Base-by-base conservation (phyloP, 2,888 invertebrate species). In the Carcina quercana region DNA sequence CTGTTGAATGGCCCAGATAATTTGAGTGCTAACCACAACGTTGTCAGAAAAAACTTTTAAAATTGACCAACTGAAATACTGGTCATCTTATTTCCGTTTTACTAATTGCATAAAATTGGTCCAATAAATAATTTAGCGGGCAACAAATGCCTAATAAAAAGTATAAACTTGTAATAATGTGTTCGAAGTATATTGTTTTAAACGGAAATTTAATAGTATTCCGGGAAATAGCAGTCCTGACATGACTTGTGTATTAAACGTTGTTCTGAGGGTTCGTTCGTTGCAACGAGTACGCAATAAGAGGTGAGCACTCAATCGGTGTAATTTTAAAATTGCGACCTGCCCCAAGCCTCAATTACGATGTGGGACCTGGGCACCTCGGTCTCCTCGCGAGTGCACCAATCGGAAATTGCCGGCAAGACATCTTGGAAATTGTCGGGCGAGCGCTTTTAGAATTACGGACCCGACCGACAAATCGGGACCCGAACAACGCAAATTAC, bases 321-420 rank as follows among this genome's bases (percentile, higher is more conserved):
- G 72, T 70, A 74, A 79, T 80, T 76, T 79, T 63, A 65, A 78
- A 79, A 80, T 76, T 72, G 70, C 70, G 65, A 71, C 61, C 63
- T 70, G 74, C 74, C 71, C 53, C 60, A 71, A 72, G 71, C 67
- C 55, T 68, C 71, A 71, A 75, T 76, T 75, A 75, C 63, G 46
- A 53, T 47, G 64, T 47, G 64, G 52, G 54, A 56, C 56, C 46
- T 44, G 59, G 42, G 63, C 63, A 67, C 61, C 56, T 62, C 54
- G 49, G 51, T 50, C n/a, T n/a, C 55, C 54, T 53, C 47, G 58
- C 57, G 51, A 61, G 66, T 63, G 59, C 58, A 56, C 71, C 69
- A 68, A 75, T 60, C 59, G 68, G 62, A 80, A 79, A 82, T 80
- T 79, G 62, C 63, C 49, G 59, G 58, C 62, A 56, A 67, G 62